Conservation (phyloP, 2,888 invertebrate species). For the Stictocephala bisonia region DNA sequence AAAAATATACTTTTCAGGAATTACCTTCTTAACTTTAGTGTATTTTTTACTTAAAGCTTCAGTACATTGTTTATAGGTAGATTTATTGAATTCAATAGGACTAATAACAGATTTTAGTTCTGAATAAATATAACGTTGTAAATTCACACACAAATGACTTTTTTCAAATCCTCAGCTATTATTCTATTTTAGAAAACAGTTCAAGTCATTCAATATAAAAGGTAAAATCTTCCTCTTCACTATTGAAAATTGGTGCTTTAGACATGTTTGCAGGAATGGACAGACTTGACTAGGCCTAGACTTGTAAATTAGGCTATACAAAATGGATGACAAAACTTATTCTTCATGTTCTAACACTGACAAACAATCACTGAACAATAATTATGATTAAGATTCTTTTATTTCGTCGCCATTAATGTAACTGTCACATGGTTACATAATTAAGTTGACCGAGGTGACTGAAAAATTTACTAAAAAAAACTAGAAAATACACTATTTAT, state of each 20-base stretch:
- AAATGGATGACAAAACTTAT: no score
- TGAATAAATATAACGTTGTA: not conserved
- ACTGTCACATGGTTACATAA: no score
- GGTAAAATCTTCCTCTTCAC: not conserved
- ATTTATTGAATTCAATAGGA: not conserved
- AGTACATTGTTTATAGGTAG: not conserved
- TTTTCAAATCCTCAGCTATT: not conserved
- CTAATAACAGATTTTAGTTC: not conserved
- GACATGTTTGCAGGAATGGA: no score
- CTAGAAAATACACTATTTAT: no score
- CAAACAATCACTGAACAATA: no score
- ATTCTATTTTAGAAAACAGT: not conserved
- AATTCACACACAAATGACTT: not conserved
- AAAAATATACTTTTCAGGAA: not conserved
- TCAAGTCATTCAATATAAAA: not conserved
- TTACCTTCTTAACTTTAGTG: not conserved
- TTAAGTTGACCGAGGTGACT: no score
- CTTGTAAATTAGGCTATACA: no score
- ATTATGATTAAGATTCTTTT: no score
- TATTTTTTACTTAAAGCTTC: constrained; percentile 5
- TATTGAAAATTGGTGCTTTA: not conserved
- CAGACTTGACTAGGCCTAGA: no score
- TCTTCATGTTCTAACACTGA: no score
- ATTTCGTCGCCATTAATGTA: no score
- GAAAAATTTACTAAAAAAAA: no score